Evolutionary conservation across 2,888 invertebrate species (phyloP).

Genomic region (Seira sanloemensis): DNA sequence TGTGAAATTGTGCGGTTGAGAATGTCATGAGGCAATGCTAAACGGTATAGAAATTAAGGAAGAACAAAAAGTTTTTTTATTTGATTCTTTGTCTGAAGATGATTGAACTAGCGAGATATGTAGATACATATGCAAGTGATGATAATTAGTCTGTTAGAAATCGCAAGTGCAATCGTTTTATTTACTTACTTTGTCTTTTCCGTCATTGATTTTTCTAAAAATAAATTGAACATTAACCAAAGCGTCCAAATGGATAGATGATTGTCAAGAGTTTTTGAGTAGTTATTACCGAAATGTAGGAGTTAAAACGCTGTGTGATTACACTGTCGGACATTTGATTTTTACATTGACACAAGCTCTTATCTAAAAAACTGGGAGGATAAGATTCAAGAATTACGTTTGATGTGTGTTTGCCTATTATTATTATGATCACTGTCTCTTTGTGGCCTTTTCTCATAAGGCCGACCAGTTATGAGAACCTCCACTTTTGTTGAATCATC

Average conservation of each 20-base stretch:
- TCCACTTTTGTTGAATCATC: not conserved
- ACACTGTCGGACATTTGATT: too few species aligned
- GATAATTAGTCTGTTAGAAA: not conserved
- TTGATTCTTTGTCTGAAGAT: not conserved
- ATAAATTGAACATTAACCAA: constrained; percentile 33
- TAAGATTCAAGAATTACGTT: too few species aligned
- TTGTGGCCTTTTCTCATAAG: constrained; percentile 6
- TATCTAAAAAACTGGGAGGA: too few species aligned
- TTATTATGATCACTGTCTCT: not conserved
- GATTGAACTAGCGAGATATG: not conserved
- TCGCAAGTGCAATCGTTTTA: constrained; percentile 8
- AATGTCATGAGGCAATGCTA: constrained; percentile 17
- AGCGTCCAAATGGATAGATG: too few species aligned
- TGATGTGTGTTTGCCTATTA: not conserved
- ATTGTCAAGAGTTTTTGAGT: too few species aligned
- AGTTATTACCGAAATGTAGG: too few species aligned
- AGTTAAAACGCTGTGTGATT: too few species aligned
- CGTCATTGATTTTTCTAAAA: constrained; percentile 36
- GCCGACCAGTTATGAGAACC: constrained; percentile 11
- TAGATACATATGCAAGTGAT: not conserved
- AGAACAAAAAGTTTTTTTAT: constrained; percentile 5
- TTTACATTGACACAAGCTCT: too few species aligned
- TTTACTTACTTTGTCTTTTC: constrained; percentile 18
- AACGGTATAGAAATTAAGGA: constrained; percentile 13
- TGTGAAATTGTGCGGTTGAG: constrained; percentile 11